Percentiles rank a stretch among this genome's conserved stretches.
Conservation (phyloP, 64 coral and sea anemone species). For the Pocillopora damicornis region DNA sequence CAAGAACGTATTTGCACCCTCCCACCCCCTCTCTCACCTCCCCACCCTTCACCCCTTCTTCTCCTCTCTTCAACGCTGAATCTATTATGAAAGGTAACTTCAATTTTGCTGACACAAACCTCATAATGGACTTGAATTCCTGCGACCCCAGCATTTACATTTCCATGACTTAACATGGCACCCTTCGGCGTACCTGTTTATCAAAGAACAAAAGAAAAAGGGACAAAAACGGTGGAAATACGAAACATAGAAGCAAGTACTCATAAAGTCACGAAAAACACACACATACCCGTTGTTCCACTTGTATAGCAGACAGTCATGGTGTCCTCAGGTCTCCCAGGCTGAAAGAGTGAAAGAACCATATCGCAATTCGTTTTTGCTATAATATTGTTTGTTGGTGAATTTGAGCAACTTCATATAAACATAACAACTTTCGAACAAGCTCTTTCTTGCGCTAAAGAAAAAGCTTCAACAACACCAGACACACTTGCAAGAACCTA, state of each 20-base stretch:
- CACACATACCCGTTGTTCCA: slow-evolving; percentile 76
- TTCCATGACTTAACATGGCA: slow-evolving; percentile 76
- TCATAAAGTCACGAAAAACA: not conserved
- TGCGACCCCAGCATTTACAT: slow-evolving; percentile 69
- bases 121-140: slow-evolving; percentile 24
- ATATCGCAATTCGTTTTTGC: no score
- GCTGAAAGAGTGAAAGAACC: slow-evolving; percentile 11
- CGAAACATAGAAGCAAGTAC: not conserved
- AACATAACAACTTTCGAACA: no score
- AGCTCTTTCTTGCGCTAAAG: no score
- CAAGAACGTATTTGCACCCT: no score
- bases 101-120: not conserved
- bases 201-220: not conserved
- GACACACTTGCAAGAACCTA: no score
- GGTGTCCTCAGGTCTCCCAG: slow-evolving; percentile 58
- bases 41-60: no score
- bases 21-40: no score
- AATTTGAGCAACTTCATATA: not conserved
- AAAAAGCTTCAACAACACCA: no score
- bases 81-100: no score
- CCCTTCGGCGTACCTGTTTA: slow-evolving; percentile 84
- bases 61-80: no score
- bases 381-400: not conserved
- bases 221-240: not conserved
- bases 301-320: slow-evolving; percentile 91